These are phyloP conservation scores for Bovichtus variegatus DNA, from an alignment of 2,797 vertebrate species.

Conservation along the genomic window DNA sequence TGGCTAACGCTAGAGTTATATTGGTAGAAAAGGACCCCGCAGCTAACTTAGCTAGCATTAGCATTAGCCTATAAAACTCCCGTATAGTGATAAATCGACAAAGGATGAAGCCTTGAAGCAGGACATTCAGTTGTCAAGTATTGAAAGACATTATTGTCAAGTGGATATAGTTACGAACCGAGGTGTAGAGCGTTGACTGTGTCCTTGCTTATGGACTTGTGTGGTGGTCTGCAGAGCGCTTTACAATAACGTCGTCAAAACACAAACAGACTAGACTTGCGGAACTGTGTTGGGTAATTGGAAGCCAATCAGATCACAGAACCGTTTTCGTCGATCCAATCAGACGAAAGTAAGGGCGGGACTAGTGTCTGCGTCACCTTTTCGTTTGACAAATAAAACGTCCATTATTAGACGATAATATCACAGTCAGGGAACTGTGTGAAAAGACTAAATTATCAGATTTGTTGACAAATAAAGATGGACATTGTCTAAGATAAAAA, in stretches of 20 bases:
- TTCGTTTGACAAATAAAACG: not conserved
- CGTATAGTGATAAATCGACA: not conserved
- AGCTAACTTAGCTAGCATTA: slow-evolving; percentile 65
- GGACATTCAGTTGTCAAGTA: not conserved
- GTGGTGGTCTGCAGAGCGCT: slow-evolving; percentile 34
- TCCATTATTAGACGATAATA: too few relatives aligned
- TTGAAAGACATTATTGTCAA: not conserved
- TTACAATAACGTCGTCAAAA: slow-evolving; percentile 64
- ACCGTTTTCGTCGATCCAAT: slow-evolving; percentile 47
- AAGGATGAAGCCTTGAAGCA: not conserved
- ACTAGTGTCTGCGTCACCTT: not conserved
- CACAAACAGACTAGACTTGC: slow-evolving; percentile 72
- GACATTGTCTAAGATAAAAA: too few relatives aligned
- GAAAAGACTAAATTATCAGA: too few relatives aligned
- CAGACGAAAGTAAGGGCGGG: slow-evolving; percentile 48
- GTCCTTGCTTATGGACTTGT: slow-evolving; percentile 6
- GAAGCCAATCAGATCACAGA: slow-evolving; percentile 71
- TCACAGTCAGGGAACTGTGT: too few relatives aligned
- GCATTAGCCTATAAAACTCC: slow-evolving; percentile 52
- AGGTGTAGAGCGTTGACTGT: not conserved
- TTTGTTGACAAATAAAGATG: too few relatives aligned
- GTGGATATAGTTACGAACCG: slow-evolving; percentile 56
- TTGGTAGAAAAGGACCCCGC: slow-evolving; percentile 14
- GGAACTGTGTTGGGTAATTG: slow-evolving; percentile 40
- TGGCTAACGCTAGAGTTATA: slow-evolving; percentile 36